Conservation (phyloP, 2,797 vertebrate genomes). For the Gobionotothen gibberifrons region DNA sequence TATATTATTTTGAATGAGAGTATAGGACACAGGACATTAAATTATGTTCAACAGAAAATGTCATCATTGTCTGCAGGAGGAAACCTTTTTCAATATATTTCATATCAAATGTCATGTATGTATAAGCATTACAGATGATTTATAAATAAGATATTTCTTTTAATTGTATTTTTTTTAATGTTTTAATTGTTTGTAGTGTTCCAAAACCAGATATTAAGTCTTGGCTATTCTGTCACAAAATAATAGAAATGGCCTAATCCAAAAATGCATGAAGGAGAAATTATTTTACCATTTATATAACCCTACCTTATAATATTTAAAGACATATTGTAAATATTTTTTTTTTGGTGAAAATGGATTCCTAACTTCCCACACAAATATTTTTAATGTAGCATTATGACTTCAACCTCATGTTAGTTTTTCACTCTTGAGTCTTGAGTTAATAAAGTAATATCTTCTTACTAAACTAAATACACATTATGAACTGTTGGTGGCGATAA, state of each 20-base stretch:
- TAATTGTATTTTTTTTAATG: neutral
- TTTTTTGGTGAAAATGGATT: neutral
- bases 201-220: neutral
- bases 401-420: conserved; percentile 1
- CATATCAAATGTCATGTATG: neutral
- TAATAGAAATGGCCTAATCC: neutral
- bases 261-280: neutral
- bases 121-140: too few relatives aligned
- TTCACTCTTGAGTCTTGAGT: neutral
- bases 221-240: neutral
- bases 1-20: neutral
- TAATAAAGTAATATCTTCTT: neutral
- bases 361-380: neutral
- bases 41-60: neutral
- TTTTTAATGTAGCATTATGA: neutral
- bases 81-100: neutral
- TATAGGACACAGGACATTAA: neutral
- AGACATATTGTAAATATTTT: neutral
- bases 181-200: neutral
- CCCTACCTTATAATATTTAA: neutral
- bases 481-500: conserved; percentile 23
- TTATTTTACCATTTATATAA: too few relatives aligned
- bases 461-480: neutral
- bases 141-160: too few relatives aligned
- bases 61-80: too few relatives aligned